Base-by-base conservation (phyloP, 2,113 vertebrate species). In the Pogonocichla stellata region DNA sequence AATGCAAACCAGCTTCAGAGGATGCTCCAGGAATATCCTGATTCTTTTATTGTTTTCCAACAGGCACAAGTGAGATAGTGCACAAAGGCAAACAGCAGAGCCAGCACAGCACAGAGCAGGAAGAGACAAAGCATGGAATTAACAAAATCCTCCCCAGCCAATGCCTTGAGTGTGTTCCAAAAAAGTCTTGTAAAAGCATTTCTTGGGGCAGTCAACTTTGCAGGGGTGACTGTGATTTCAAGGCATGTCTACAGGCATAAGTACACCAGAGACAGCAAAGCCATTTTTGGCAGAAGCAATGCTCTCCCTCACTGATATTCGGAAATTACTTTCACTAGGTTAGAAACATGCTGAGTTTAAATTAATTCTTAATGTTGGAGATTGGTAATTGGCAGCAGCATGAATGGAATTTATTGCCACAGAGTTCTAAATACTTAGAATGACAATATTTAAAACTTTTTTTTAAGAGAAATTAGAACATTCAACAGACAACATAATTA, bases 51-150 rank as follows among this genome's bases (percentile, higher is more conserved):
- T 54, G 40, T 26, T 57, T 56, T 24, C 15, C 19, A 48, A 10
- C 5, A 85, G 45, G 43, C 19, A 29, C 10, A 11, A 23, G 14
- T 40, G 43, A 75, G 72, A 29, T 50, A 14, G 8, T 19, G 70
- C 45, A 80, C 58, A 72, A 69, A 26, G 23, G 67, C 28, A 60
- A 93, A 57, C 36, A 48, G 79, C 60, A 86, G 58, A 80, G 78
- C 53, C 26, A n/a, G 66, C 0, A 0, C 16, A 17, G 48, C 24
- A 19, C 6, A 28, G 15, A 75, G 66, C 4, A 61, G n/a, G 36
- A 64, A 85, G 58, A 65, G 23, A 83, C 0, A 0, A 34, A 47
- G 89, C 6, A 6, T 0, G 1, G 18, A 86, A 86, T 67, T 29
- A 29, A 65, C 70, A 64, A 75, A 88, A 60, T 42, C 23, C 24